Evolutionary conservation across 2,113 vertebrate species (phyloP).

Genomic region (Oncorhynchus kisutch): DNA sequence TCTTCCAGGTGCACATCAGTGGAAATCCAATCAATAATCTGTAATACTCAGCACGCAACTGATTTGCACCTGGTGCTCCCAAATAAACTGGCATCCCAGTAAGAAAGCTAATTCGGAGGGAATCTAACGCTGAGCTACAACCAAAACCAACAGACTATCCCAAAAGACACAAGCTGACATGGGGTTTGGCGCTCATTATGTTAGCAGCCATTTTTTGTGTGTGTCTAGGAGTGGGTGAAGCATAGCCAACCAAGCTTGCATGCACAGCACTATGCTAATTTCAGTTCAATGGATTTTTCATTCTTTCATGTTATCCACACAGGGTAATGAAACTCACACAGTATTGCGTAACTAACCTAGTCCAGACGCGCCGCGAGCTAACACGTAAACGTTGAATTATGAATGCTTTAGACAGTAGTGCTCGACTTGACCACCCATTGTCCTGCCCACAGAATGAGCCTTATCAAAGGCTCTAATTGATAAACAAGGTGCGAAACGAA

Average conservation of each 20-base stretch:
- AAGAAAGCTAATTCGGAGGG: not conserved
- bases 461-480: not conserved
- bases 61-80: conserved; percentile 54
- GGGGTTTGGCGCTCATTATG: not conserved
- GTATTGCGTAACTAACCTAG: conserved; percentile 12
- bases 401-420: not conserved
- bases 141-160: not conserved
- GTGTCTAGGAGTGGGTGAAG: not conserved
- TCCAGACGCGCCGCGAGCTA: not conserved
- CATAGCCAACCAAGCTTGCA: too few species aligned
- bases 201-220: not conserved
- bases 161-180: not conserved
- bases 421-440: not conserved
- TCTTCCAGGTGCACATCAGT: conserved; percentile 40
- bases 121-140: not conserved
- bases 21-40: conserved; percentile 45
- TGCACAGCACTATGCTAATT: too few species aligned
- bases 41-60: conserved; percentile 51
- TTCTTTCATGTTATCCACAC: not conserved
- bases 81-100: not conserved
- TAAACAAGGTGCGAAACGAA: conserved; percentile 33
- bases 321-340: not conserved
- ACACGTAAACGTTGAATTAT: not conserved
- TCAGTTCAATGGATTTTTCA: not conserved
- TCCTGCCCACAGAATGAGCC: not conserved